A percentile compares a stretch with the other conserved stretches of the same genome.
Evolutionary conservation across 2,888 invertebrate genomes (phyloP).

Genomic region (Mesorhabditis spiculigera): DNA sequence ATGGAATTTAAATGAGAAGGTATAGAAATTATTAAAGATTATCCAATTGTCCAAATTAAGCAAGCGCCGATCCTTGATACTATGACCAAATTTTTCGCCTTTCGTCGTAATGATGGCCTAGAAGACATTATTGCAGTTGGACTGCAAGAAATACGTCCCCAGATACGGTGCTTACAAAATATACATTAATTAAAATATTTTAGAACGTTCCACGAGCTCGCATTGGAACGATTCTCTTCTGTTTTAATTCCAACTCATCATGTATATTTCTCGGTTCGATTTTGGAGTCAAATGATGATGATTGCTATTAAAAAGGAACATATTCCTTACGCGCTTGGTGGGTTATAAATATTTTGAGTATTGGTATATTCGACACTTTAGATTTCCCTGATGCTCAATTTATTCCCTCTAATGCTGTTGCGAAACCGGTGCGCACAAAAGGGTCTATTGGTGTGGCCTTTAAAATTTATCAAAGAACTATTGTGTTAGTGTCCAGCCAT

Average conservation of each 20-base stretch:
- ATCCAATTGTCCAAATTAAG: conserved; percentile 10
- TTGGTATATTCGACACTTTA: conserved; percentile 5
- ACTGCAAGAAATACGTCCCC: conserved; percentile 50
- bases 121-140: conserved; percentile 48
- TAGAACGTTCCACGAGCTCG: conserved; percentile 50
- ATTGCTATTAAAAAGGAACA: conserved; percentile 45
- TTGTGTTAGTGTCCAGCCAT: conserved; percentile 91
- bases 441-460: conserved; percentile 90
- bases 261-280: conserved; percentile 46
- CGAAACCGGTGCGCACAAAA: conserved; percentile 69
- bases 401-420: conserved; percentile 38
- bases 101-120: conserved; percentile 24
- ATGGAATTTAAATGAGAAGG: conserved; percentile 51
- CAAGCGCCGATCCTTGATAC: conserved; percentile 22
- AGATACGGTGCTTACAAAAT: conserved; percentile 32
- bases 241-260: conserved; percentile 35
- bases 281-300: conserved; percentile 54
- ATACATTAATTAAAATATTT: conserved; percentile 9
- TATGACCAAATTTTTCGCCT: conserved; percentile 14
- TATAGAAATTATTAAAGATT: conserved; percentile 7
- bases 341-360: conserved; percentile 1
- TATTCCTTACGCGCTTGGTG: conserved; percentile 48
- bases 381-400: conserved; percentile 24
- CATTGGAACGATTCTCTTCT: conserved; percentile 34
- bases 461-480: conserved; percentile 87